Conservation (phyloP, 92 coral and sea anemone species). For the Chrysogorgia sp. region DNA sequence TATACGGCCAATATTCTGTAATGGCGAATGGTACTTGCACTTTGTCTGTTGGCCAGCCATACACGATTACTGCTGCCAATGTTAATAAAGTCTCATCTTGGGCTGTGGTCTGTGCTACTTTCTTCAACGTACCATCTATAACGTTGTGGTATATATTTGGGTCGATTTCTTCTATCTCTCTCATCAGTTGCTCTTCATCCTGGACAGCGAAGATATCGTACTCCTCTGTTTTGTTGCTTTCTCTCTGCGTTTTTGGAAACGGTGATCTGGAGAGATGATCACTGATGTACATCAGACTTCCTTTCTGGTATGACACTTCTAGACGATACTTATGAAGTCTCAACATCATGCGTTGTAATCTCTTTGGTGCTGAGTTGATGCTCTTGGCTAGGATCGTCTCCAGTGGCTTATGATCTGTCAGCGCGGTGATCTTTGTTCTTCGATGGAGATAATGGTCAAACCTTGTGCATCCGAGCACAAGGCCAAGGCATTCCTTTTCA, state of each 20-base stretch:
- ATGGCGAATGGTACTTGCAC: constrained; percentile 28
- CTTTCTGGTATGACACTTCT: constrained; percentile 38
- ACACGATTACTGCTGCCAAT: constrained; percentile 17
- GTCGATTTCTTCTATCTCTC: constrained; percentile 30
- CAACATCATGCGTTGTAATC: constrained; percentile 39
- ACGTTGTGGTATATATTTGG: too few relatives aligned
- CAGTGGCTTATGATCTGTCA: constrained; percentile 21
- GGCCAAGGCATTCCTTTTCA: constrained; percentile 38
- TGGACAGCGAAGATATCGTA: constrained; percentile 22
- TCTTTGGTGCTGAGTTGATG: constrained; percentile 32
- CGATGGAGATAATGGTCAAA: constrained; percentile 35
- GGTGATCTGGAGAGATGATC: constrained; percentile 33
- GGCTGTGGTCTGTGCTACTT: constrained; percentile 30
- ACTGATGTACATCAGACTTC: constrained; percentile 32
- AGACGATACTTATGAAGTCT: background rate
- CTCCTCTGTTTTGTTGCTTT: constrained; percentile 2
- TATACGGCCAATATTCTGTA: constrained; percentile 36
- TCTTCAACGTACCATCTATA: too few relatives aligned
- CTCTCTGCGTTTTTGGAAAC: constrained; percentile 4
- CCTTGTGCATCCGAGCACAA: constrained; percentile 40
- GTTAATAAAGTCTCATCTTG: constrained; percentile 23
- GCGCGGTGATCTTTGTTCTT: constrained; percentile 3
- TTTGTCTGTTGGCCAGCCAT: constrained; percentile 38
- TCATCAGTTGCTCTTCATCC: constrained; percentile 25
- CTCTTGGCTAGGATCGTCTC: constrained; percentile 16